Evolutionary conservation across 2,113 vertebrate genomes (phyloP).

Genomic region (Callocephalon fimbriatum): DNA sequence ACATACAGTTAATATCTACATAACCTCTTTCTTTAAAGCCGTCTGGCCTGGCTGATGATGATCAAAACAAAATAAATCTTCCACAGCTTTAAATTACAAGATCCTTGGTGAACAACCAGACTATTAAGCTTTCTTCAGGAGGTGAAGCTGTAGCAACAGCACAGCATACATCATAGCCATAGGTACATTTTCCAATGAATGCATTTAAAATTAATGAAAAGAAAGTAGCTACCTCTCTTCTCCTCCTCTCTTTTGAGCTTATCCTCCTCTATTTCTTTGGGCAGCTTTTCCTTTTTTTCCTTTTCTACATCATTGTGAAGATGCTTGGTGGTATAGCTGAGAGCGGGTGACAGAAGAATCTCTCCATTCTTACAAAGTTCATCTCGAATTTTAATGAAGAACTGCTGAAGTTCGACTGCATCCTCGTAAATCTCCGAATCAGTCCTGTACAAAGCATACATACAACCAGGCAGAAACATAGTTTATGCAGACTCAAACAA

Average conservation of each 20-base stretch:
- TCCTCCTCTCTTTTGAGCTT: conserved; percentile 97
- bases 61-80: background rate
- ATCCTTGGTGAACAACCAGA: background rate
- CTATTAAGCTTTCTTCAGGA: background rate
- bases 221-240: conserved; percentile 88
- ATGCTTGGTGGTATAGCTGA: conserved; percentile 97
- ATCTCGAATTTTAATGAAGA: conserved; percentile 96
- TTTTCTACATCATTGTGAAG: conserved; percentile 96
- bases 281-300: conserved; percentile 96
- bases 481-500: background rate
- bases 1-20: background rate
- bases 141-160: background rate
- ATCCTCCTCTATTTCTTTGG: conserved; percentile 96
- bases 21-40: background rate
- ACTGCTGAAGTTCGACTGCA: conserved; percentile 96
- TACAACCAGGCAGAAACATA: background rate
- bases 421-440: conserved; percentile 99
- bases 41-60: background rate
- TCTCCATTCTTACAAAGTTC: conserved; percentile 99
- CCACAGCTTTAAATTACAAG: background rate
- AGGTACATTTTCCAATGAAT: background rate
- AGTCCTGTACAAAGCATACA: conserved; percentile 79
- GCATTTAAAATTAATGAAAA: background rate
- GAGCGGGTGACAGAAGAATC: conserved; percentile 94
- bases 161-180: accelerated